These are phyloP conservation scores for Panopea generosa DNA, from an alignment of 2,888 invertebrate species.

Conservation along the genomic window DNA sequence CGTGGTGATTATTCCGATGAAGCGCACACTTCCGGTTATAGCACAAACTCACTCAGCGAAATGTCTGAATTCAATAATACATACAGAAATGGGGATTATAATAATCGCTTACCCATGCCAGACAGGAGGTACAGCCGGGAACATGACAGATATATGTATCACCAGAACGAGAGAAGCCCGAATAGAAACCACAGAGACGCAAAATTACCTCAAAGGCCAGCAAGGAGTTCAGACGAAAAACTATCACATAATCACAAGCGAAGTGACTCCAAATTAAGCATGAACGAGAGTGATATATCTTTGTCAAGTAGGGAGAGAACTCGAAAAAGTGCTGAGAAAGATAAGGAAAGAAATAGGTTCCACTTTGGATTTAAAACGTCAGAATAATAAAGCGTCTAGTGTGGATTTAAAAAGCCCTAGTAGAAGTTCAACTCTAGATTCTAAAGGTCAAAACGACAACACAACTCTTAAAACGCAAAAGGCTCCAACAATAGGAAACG, in stretches of 20 bases:
- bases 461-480: slow-evolving; percentile 26
- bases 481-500: slow-evolving; percentile 50
- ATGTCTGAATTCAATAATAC: slow-evolving; percentile 61
- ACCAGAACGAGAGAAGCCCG: background rate
- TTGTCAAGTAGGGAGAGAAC: slow-evolving; percentile 35
- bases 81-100: background rate
- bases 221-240: background rate
- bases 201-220: too few species aligned
- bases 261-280: slow-evolving; percentile 47
- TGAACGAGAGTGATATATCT: slow-evolving; percentile 54
- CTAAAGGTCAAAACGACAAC: slow-evolving; percentile 23
- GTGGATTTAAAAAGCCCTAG: slow-evolving; percentile 10
- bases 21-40: slow-evolving; percentile 66
- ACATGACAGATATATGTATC: background rate
- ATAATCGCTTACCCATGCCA: background rate
- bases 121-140: background rate
- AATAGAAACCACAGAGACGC: too few species aligned
- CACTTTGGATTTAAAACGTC: slow-evolving; percentile 38
- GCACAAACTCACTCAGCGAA: slow-evolving; percentile 68
- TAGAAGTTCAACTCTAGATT: slow-evolving; percentile 43
- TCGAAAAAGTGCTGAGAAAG: slow-evolving; percentile 23
- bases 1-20: slow-evolving; percentile 34
- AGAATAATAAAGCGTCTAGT: slow-evolving; percentile 37
- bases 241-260: slow-evolving; percentile 20
- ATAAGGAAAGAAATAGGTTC: slow-evolving; percentile 29